These are phyloP conservation scores for Ptychobarbus kaznakovi DNA, from an alignment of 2,797 vertebrate species.

Conservation along the genomic window DNA sequence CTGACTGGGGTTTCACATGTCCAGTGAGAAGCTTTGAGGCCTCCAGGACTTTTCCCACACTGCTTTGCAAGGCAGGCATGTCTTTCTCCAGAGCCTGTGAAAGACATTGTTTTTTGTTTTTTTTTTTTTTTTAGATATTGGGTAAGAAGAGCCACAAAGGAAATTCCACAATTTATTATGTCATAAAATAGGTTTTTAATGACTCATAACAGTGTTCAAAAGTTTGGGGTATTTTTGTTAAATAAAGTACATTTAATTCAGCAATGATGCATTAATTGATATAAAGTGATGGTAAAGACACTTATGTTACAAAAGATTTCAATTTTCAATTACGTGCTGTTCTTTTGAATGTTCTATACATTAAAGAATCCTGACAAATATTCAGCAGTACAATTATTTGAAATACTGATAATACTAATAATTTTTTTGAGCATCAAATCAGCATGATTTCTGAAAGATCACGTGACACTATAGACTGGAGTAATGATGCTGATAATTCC, in stretches of 20 bases:
- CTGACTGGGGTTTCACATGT: constrained; percentile 59
- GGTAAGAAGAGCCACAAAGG: background rate
- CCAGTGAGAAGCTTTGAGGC: constrained; percentile 69
- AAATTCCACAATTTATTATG: background rate
- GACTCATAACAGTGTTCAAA: background rate
- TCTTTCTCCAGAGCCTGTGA: constrained; percentile 66
- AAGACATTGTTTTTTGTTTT: constrained; percentile 6
- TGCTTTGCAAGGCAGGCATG: constrained; percentile 61
- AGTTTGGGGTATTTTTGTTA: background rate
- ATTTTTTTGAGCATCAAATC: background rate
- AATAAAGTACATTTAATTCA: background rate
- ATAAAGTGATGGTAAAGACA: background rate
- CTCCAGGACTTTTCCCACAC: constrained; percentile 58
- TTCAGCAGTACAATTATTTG: background rate
- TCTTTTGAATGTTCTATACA: background rate
- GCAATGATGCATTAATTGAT: background rate
- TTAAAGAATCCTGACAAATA: background rate
- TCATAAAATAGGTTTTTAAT: background rate
- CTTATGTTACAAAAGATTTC: background rate
- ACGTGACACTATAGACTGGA: background rate
- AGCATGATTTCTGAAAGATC: background rate
- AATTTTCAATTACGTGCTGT: background rate
- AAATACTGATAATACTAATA: background rate
- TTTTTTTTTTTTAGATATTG: background rate
- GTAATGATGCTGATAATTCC: background rate